Base-by-base conservation (phyloP, 2,888 invertebrate species). In the Nycteola revayana region DNA sequence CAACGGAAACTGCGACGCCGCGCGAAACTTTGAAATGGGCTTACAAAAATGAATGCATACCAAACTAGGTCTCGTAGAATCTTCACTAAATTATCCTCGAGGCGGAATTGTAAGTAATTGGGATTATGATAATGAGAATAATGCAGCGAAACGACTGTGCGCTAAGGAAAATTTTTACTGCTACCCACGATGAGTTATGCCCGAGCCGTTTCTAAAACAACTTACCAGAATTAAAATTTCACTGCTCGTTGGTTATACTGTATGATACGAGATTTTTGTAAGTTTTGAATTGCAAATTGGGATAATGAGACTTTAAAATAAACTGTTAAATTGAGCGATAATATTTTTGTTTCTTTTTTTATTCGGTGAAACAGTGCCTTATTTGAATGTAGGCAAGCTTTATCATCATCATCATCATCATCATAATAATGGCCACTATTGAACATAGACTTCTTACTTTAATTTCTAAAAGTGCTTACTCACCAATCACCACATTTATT, bases 71-170 rank as follows among this genome's bases (percentile, higher is more conserved):
- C 39, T 42, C 41, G 28, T 32, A 36, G 31, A 27, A 25, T 27
- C 39, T 35, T 30, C 25, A 32, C 42, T 44, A 53, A 57, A 49
- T 55, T 53, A 41, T 49, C 46, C 44, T 43, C 47, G 40, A 36
- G 48, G 30, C 44, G 42, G 54, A 33, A 51, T 42, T 41, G 47
- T 64, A 64, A 66, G 66, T 67, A 67, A 67, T 70, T 58, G 55
- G 42, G 48, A 59, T 66, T 67, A 67, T 70, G 66, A 36, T 68
- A 66, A 71, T 65, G 55, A 60, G 55, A 42, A 46, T 48, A 42
- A 48, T 50, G 55, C 55, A 56, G 28, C 27, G 34, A 46, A 39
- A 47, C 37, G 33, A 53, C 47, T 42, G 37, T 42, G 42, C 53
- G 27, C 34, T 39, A 42, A 34, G 36, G 31, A 54, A 56, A 58